Base-by-base conservation (phyloP, 1,140 invertebrate species). In the Venustaconcha ellipsiformis region DNA sequence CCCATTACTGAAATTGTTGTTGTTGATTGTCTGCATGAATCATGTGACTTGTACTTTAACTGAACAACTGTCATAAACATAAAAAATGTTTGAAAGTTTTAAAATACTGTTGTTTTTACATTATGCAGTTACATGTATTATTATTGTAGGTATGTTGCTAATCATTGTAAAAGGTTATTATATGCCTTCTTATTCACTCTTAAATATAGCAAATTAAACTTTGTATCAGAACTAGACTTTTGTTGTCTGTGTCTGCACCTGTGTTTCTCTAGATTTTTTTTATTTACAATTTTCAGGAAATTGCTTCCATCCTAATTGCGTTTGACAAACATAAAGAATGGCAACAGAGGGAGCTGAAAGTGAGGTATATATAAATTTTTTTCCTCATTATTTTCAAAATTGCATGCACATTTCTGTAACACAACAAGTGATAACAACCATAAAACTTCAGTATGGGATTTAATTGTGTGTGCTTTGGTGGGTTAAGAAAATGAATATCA, bases 291-390 rank as follows among this genome's bases (percentile, higher is more conserved):
- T 88, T 89, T 58, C 93, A 99, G 97, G 97, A 99, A 94, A 98
- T 99, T 90, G 97, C 97, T 20, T 96, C 96, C 65, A 95, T 99
- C 87, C 93, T 99, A 89, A 98, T 99, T 91, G 97, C 96, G 89
- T 98, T 99, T 91, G 96, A 97, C 90, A 94, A 95, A 87, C 97
- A 99, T 91, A 92, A 93, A 88, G 96, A 97, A 93, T 99, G 97
- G 97, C 95, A 98, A 90, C 96, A 95, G 84, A 96, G 97, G 90
- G 97, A 98, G 92, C 96, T 98, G 80, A 96, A 96, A 93, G 97
- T 97, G 90, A 94, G 95, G 95, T 96, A 90, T 93, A 66, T 74
- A 8, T 8, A 48, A 48, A 72, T 68, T 59, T 0, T 67, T 59
- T 23, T 59, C 59, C 12, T 62, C 18, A 56, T 0, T 20, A 17